Evolutionary conservation across 2,113 vertebrate genomes (phyloP), one percentile per base, ranked within the genome.

Genomic region (Laticauda colubrina): DNA sequence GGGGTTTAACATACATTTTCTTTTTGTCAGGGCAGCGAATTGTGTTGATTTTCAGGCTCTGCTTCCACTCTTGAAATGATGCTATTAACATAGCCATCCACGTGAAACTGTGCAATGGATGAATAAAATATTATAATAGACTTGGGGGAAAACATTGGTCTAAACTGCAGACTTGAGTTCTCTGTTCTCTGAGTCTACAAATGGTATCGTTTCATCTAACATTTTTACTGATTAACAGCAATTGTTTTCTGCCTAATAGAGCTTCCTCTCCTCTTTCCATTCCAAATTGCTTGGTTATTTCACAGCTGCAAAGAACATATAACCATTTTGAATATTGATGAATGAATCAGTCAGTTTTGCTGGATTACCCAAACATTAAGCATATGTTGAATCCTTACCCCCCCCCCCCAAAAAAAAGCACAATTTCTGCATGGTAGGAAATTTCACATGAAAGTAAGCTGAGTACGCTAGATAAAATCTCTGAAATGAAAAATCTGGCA

Each of bases 321-420:
- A 94, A 55, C 91, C 91, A 57, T 94, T 95, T 94, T 94, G 87
- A 94, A 94, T 95, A 93, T 93, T 93, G 95, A 95, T 96, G 96
- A 94, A 87, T 54, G 26, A 91, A 95, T 93, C 88, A 90, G 94
- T 90, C 21, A 34, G 56, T 56, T 94, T 92, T 95, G 91, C 90
- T 91, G 56, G 75, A 89, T 1, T 87, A 95, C 59, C 88, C 90
- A 92, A 95, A 88, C 3, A 91, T 64, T 93, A 88, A 94, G 96
- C 94, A 94, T 93, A 92, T 88, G 91, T 90, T 91, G 92, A 94
- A 94, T 89, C 1, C 1, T 94, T 39, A 29, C 9, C 0, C 45
- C 45, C 45, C 48, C 48, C 48, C 48, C 4, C 45, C 21, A 43
- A 43, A 6, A 45, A 45, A 51, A 55, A 3, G 21, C 45, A 91